Percentiles rank a stretch among this genome's conserved stretches.
phyloP scores from a whole-genome alignment of 2,113 vertebrate genomes.

The Serinus canaria region DNA sequence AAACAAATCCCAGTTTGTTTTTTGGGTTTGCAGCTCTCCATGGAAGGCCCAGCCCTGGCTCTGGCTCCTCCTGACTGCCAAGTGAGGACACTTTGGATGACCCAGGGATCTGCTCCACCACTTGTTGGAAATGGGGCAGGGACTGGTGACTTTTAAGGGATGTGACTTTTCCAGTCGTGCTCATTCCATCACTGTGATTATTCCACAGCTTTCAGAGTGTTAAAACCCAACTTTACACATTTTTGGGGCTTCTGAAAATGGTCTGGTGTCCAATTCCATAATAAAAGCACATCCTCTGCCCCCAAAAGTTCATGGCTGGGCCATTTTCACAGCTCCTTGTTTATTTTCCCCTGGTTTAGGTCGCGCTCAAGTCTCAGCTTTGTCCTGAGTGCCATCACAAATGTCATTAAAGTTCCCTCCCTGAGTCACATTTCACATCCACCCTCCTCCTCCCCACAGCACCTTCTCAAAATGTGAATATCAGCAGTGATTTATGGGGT shows the following conservation, averaged over 20 bases:
- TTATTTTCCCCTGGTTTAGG: not conserved
- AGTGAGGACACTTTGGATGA: not conserved
- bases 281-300: not conserved
- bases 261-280: accelerated
- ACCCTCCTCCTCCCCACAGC: not conserved
- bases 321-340: not conserved
- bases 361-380: not conserved
- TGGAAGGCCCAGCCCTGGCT: not conserved
- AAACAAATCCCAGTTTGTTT: not conserved
- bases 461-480: not conserved
- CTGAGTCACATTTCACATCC: not conserved
- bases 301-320: not conserved
- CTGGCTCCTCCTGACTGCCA: not conserved
- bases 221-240: not conserved
- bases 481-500: not conserved
- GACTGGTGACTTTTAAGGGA: not conserved
- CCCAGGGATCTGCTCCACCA: not conserved
- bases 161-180: not conserved
- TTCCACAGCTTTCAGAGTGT: not conserved
- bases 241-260: not conserved
- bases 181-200: not conserved
- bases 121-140: not conserved
- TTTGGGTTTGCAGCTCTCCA: not conserved
- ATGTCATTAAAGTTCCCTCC: not conserved
- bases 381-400: not conserved